Evolutionary conservation across 1,140 invertebrate genomes (phyloP).

Genomic region (Rhagoletis zephyria): DNA sequence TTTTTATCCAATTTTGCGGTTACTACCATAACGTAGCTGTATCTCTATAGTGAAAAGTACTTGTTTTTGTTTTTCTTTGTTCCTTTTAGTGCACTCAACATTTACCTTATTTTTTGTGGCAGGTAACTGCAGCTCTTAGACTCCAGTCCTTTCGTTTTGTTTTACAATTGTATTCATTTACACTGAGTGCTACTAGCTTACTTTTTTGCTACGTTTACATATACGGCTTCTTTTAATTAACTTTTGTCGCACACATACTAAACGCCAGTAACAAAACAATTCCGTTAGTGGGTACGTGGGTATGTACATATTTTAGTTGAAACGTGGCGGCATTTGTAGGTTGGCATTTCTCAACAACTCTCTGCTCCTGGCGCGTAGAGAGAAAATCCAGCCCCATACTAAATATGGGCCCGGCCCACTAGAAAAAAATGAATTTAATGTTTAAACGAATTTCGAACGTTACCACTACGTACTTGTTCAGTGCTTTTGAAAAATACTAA

Average conservation of each 20-base stretch:
- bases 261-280: neutral
- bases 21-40: neutral
- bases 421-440: too few relatives aligned
- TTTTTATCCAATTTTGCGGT: constrained; percentile 35
- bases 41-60: neutral
- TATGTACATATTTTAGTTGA: too few relatives aligned
- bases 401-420: too few relatives aligned
- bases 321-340: neutral
- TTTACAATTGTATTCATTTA: neutral
- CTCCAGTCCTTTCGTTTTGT: constrained; percentile 11
- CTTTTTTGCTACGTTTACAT: too few relatives aligned
- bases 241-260: neutral
- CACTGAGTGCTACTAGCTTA: too few relatives aligned
- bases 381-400: too few relatives aligned
- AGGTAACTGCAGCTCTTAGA: constrained; percentile 44
- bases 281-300: neutral
- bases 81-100: neutral
- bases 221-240: too few relatives aligned
- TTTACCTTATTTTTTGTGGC: neutral
- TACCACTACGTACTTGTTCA: too few relatives aligned
- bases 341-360: constrained; percentile 3
- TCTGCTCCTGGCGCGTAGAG: neutral
- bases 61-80: neutral
- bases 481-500: too few relatives aligned
- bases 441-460: too few relatives aligned